These are phyloP conservation scores for Passer domesticus DNA, from an alignment of 2,113 vertebrate genomes.

Conservation along the genomic window DNA sequence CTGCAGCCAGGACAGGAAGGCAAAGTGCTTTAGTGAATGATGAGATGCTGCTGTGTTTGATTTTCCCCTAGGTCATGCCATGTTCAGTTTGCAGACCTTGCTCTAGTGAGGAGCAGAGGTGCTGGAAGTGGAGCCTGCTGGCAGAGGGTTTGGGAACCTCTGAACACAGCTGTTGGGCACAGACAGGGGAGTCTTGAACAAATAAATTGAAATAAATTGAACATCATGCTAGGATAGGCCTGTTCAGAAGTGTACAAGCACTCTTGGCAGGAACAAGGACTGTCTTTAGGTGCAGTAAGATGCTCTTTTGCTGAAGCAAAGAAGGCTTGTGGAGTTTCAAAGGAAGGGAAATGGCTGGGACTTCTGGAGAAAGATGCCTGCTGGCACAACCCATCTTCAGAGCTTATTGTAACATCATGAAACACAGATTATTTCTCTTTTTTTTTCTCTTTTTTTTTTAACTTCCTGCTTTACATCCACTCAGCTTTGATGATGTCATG, in stretches of 20 bases:
- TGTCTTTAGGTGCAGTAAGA: not conserved
- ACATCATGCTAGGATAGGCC: not conserved
- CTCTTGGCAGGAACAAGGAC: not conserved
- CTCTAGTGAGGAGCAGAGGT: not conserved
- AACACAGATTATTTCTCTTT: not conserved
- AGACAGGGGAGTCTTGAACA: not conserved
- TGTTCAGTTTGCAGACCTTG: not conserved
- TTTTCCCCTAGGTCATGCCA: not conserved
- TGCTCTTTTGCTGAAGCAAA: not conserved
- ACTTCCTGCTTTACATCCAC: conserved; percentile 78
- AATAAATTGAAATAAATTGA: not conserved
- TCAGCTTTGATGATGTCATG: conserved; percentile 77
- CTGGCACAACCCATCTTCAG: not conserved
- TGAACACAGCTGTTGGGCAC: accelerated
- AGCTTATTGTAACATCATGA: not conserved
- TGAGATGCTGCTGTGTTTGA: not conserved
- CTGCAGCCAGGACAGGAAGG: not conserved
- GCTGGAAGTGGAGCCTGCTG: not conserved
- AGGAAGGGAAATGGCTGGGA: not conserved
- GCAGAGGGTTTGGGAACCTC: not conserved
- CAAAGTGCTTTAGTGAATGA: not conserved
- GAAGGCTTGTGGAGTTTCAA: not conserved
- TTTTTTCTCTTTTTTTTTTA: not conserved
- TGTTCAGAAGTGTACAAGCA: not conserved
- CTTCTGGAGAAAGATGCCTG: not conserved